Evolutionary conservation across 2,888 invertebrate species (phyloP), one percentile per base, ranked within the genome.

Genomic region (Subacronicta megacephala): DNA sequence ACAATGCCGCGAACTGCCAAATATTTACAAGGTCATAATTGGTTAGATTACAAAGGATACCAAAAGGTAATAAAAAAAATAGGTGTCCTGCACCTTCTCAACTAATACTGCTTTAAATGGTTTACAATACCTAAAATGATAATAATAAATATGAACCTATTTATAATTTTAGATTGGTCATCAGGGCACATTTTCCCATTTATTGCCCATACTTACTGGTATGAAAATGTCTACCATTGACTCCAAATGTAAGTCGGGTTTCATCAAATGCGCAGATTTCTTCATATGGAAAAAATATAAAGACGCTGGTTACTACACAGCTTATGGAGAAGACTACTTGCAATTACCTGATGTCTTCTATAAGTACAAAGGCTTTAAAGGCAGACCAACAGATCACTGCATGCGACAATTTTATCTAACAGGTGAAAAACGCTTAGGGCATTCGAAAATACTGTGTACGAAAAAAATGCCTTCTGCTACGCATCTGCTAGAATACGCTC

Each of bases 151-250:
- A 9, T 23, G 9, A 23, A 23, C 3, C 7, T 1, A 9, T 1
- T 29, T 29, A 12, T 12, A 55, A 55, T 60, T 85, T 67, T 80
- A 97, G 95, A 95, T 97, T 56, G 97, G 96, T 5, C 97, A 97
- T 81, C 97, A 97, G 81, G 98, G 98, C 79, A 98, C 98, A 0
- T 98, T 97, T 84, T 98, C 98, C 0, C 98, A 98, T 86, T 87
- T 98, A 40, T 96, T 98, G 95, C 96, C 98, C 0, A 90, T 98
- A 40, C 89, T 97, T 17, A 96, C 97, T 0, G 98, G 98, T 0
- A 94, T 95, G 63, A 95, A 90, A 12, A 89, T 95, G 12, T 90
- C 94, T 37, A 71, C 83, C 2, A 80, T 89, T 13, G 95, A 96
- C 75, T 88, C 90, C 17, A 95, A 95, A 1, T 94, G 90, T 45